Percentiles rank a stretch among this genome's conserved stretches.
phyloP scores from a whole-genome alignment of 2,888 invertebrate genomes.

The Dicycla oo region DNA sequence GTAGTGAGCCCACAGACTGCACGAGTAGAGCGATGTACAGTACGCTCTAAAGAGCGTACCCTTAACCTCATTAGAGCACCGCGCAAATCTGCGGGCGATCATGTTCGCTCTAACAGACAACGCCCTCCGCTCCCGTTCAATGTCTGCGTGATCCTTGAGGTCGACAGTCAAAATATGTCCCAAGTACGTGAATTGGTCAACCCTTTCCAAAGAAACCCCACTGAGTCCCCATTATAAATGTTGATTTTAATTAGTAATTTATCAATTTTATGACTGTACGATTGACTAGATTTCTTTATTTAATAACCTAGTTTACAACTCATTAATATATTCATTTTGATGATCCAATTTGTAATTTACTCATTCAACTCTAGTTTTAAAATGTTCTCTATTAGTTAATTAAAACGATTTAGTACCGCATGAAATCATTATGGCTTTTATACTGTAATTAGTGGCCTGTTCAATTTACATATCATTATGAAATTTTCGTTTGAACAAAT shows the following conservation, averaged over 20 bases:
- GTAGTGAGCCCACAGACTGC: too few relatives aligned
- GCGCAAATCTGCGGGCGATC: too few relatives aligned
- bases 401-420: conserved; percentile 41
- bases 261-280: conserved; percentile 11
- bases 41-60: too few relatives aligned
- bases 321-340: conserved; percentile 17
- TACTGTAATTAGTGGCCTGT: conserved; percentile 41
- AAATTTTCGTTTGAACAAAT: conserved; percentile 29
- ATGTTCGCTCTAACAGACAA: too few relatives aligned
- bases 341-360: conserved; percentile 39
- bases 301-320: conserved; percentile 28
- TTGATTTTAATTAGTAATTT: conserved; percentile 28
- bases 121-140: too few relatives aligned
- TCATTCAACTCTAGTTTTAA: conserved; percentile 26
- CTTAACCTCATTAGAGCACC: too few relatives aligned
- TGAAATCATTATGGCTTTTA: conserved; percentile 35
- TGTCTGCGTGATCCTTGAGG: too few relatives aligned
- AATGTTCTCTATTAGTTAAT: conserved; percentile 50
- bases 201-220: too few relatives aligned
- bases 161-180: too few relatives aligned
- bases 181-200: too few relatives aligned
- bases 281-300: conserved; percentile 25
- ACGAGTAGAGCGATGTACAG: too few relatives aligned
- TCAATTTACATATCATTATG: conserved; percentile 59
- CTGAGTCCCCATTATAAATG: too few relatives aligned